phyloP scores from a whole-genome alignment of 1,140 invertebrate species.

The Saccostrea cuccullata region DNA sequence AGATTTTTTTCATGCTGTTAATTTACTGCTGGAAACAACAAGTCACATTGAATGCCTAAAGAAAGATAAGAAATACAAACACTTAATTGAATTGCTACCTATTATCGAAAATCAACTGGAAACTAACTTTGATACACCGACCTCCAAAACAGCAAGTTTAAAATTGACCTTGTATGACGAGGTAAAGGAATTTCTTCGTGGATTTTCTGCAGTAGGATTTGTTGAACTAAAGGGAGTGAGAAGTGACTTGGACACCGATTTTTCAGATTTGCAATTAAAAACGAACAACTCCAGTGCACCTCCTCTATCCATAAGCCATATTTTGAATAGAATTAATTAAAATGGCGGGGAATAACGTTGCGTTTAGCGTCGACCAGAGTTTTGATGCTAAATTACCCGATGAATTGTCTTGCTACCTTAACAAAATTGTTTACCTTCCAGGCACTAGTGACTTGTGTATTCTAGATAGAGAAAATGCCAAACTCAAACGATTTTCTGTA shows the following conservation, averaged over 20 bases:
- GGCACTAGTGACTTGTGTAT: conserved; percentile 38
- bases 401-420: conserved; percentile 35
- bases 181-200: conserved; percentile 3
- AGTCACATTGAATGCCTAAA: not conserved
- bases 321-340: not conserved
- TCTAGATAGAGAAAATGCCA: conserved; percentile 45
- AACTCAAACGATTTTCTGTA: conserved; percentile 35
- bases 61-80: not conserved
- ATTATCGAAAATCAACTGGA: not conserved
- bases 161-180: conserved; percentile 15
- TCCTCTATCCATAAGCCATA: not conserved
- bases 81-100: conserved; percentile 7
- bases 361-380: not conserved
- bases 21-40: not conserved
- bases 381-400: conserved; percentile 38
- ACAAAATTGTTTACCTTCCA: conserved; percentile 13
- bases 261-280: not conserved
- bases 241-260: not conserved
- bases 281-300: not conserved
- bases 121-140: not conserved
- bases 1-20: conserved; percentile 17
- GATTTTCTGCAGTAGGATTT: conserved; percentile 1
- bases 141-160: not conserved
- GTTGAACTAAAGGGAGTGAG: not conserved
- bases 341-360: not conserved